Evolutionary conservation across 2,888 invertebrate genomes (phyloP).

Genomic region (Netelia inedita): DNA sequence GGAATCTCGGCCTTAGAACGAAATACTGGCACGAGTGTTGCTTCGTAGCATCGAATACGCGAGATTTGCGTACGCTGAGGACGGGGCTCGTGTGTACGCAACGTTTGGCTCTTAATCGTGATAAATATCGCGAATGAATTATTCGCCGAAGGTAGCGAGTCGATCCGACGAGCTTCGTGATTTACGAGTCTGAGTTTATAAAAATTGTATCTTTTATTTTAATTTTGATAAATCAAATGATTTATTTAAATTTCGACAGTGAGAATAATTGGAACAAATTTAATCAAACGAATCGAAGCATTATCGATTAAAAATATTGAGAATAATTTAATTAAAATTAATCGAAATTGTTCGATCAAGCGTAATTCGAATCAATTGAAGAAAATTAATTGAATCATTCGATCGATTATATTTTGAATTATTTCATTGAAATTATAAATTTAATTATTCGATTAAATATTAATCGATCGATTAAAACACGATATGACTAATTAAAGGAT

Average conservation of each 20-base stretch:
- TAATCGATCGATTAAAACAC: no score
- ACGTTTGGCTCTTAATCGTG: conserved; percentile 6
- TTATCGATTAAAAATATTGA: no score
- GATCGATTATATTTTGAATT: no score
- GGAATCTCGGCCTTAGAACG: background rate
- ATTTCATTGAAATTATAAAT: no score
- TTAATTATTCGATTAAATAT: no score
- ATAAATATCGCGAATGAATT: conserved; percentile 29
- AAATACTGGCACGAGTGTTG: conserved; percentile 19
- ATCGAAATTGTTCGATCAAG: background rate
- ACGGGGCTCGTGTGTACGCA: background rate
- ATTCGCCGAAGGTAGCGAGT: background rate
- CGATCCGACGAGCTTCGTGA: background rate
- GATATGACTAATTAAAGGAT: no score
- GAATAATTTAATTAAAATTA: background rate
- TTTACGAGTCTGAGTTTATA: background rate
- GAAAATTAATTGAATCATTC: background rate
- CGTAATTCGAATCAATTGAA: background rate
- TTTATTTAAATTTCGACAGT: background rate
- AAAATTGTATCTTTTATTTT: background rate
- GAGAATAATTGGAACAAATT: background rate
- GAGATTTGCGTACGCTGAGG: background rate
- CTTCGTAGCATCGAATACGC: conserved; percentile 14
- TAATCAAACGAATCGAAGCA: no score
- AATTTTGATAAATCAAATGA: background rate